Evolutionary conservation across 1,140 invertebrate genomes (phyloP).

Genomic region (Neuroterus valhalla): DNA sequence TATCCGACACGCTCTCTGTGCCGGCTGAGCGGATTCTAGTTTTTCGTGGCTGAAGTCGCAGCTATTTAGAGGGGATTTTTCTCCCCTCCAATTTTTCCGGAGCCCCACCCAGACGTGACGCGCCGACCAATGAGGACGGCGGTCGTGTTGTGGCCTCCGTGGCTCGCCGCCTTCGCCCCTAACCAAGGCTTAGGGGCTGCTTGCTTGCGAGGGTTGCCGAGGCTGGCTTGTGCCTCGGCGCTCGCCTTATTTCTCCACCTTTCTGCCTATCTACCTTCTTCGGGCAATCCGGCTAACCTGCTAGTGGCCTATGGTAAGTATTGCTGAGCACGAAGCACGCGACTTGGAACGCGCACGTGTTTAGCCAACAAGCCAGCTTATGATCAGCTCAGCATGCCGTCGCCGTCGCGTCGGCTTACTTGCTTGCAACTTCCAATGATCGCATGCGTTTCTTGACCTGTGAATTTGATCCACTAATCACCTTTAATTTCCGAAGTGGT

Average conservation of each 20-base stretch:
- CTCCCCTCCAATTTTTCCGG: conserved; percentile 72
- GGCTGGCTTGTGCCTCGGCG: conserved; percentile 46
- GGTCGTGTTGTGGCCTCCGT: conserved; percentile 75
- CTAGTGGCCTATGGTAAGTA: neutral
- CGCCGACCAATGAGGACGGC: conserved; percentile 74
- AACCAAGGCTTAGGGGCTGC: conserved; percentile 53
- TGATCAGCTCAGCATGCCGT: conserved; percentile 20
- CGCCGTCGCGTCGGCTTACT: no score
- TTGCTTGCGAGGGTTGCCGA: conserved; percentile 47
- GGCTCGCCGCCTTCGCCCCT: conserved; percentile 72
- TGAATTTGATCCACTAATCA: neutral
- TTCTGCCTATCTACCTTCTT: neutral
- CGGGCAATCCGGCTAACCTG: neutral
- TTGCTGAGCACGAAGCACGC: conserved; percentile 18
- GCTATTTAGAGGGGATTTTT: conserved; percentile 75
- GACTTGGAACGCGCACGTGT: conserved; percentile 31
- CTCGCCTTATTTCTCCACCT: conserved; percentile 46
- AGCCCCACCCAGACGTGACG: conserved; percentile 71
- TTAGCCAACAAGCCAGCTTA: conserved; percentile 21
- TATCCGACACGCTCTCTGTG: conserved; percentile 68
- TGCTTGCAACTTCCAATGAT: neutral
- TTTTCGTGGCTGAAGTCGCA: conserved; percentile 69
- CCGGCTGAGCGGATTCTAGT: conserved; percentile 73
- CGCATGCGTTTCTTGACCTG: conserved; percentile 3
- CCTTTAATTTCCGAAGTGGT: neutral